Conservation (phyloP, 2,888 invertebrate species). For the Agapostemon virescens region DNA sequence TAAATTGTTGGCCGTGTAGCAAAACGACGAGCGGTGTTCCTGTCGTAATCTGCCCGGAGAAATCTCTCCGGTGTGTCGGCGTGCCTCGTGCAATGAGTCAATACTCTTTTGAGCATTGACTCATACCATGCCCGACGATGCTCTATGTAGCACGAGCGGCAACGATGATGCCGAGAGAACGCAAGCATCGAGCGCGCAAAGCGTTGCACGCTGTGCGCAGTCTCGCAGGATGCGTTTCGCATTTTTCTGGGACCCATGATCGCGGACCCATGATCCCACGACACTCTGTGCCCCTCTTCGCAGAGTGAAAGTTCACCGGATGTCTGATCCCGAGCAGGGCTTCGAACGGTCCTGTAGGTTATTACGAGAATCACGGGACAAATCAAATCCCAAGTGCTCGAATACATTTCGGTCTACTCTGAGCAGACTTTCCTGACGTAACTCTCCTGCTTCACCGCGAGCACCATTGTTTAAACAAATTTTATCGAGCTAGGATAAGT, state of each 20-base stretch:
- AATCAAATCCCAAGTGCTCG: too few relatives aligned
- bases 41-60: slow-evolving; percentile 54
- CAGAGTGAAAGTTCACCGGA: slow-evolving; percentile 23
- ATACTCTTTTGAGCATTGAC: slow-evolving; percentile 34
- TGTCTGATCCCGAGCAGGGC: too few relatives aligned
- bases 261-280: slow-evolving; percentile 10
- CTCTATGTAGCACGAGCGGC: slow-evolving; percentile 32
- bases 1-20: slow-evolving; percentile 44
- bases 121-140: neutral
- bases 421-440: too few relatives aligned
- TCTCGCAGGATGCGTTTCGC: slow-evolving; percentile 34
- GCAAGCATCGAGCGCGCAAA: slow-evolving; percentile 12
- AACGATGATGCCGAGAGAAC: slow-evolving; percentile 35
- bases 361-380: too few relatives aligned
- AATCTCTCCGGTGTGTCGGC: slow-evolving; percentile 46
- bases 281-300: neutral
- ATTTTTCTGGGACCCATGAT: too few relatives aligned
- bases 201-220: slow-evolving; percentile 20
- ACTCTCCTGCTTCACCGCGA: too few relatives aligned
- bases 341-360: too few relatives aligned
- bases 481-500: too few relatives aligned
- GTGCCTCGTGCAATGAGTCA: slow-evolving; percentile 55
- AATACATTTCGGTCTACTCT: too few relatives aligned
- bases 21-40: slow-evolving; percentile 47
- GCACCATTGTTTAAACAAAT: too few relatives aligned